Evolutionary conservation across 2,888 invertebrate genomes (phyloP).

Genomic region (Aleiodes testaceus): DNA sequence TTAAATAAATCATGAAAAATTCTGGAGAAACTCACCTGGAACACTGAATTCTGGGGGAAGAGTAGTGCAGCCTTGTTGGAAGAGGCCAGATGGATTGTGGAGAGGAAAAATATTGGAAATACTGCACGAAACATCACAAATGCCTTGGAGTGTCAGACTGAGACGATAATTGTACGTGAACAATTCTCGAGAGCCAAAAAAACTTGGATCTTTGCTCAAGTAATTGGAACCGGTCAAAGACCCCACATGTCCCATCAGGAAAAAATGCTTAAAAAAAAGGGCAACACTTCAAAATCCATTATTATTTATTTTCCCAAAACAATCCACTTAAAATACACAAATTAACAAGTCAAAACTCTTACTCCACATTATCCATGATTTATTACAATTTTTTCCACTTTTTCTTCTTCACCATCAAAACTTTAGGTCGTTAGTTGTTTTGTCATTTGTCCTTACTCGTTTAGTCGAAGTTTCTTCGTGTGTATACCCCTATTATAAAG

Average conservation of each 20-base stretch:
- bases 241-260: conserved; percentile 35
- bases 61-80: conserved; percentile 58
- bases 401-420: background rate
- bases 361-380: background rate
- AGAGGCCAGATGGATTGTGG: conserved; percentile 42
- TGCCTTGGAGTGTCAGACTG: conserved; percentile 13
- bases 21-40: conserved; percentile 61
- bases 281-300: background rate
- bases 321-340: background rate
- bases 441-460: conserved; percentile 20
- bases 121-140: conserved; percentile 57
- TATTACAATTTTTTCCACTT: no score
- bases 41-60: conserved; percentile 61
- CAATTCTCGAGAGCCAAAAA: conserved; percentile 42
- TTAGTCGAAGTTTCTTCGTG: conserved; percentile 8
- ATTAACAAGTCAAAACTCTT: background rate
- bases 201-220: conserved; percentile 56
- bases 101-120: conserved; percentile 49
- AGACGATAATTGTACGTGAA: conserved; percentile 28
- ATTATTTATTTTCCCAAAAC: background rate
- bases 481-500: conserved; percentile 10
- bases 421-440: conserved; percentile 17
- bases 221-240: conserved; percentile 63
- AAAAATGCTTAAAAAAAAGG: background rate
- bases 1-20: no score